Conservation (phyloP, 2,113 vertebrate genomes). For the Ammodramus savannarum region DNA sequence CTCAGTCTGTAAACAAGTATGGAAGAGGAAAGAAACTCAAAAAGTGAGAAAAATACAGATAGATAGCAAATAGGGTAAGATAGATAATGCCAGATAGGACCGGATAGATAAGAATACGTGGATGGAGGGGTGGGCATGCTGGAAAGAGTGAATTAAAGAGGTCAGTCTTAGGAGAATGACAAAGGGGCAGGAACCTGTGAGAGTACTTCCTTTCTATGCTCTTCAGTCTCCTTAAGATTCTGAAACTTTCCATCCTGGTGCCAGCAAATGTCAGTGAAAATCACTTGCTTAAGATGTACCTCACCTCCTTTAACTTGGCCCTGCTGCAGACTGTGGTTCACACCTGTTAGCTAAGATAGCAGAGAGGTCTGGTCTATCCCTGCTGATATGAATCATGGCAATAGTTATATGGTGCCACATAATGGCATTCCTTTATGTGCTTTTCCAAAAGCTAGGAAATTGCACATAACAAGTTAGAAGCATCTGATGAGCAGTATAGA, state of each 20-base stretch:
- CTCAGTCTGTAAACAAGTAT: neutral
- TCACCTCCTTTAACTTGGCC: neutral
- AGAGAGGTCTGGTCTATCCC: slow-evolving; percentile 6
- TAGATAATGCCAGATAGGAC: neutral
- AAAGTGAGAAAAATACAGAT: neutral
- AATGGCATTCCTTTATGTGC: slow-evolving; percentile 14
- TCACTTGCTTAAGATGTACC: neutral
- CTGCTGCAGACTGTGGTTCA: neutral
- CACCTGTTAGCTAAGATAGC: slow-evolving; percentile 12
- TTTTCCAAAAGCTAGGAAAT: slow-evolving; percentile 61
- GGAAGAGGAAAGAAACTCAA: neutral
- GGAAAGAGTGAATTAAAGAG: neutral
- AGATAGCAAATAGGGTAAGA: neutral
- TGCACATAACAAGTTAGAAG: slow-evolving; percentile 26
- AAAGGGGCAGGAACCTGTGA: neutral
- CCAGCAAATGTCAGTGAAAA: neutral
- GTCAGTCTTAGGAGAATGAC: neutral
- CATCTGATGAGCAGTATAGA: slow-evolving; percentile 55
- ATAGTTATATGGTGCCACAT: neutral
- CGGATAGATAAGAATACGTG: neutral
- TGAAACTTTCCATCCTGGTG: neutral
- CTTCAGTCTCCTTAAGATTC: neutral
- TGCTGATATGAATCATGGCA: neutral
- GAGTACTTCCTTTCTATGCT: neutral
- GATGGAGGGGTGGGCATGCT: neutral